These are phyloP conservation scores for Pithecia hirsuta DNA, from an alignment of 2,797 vertebrate species.

Conservation along the genomic window DNA sequence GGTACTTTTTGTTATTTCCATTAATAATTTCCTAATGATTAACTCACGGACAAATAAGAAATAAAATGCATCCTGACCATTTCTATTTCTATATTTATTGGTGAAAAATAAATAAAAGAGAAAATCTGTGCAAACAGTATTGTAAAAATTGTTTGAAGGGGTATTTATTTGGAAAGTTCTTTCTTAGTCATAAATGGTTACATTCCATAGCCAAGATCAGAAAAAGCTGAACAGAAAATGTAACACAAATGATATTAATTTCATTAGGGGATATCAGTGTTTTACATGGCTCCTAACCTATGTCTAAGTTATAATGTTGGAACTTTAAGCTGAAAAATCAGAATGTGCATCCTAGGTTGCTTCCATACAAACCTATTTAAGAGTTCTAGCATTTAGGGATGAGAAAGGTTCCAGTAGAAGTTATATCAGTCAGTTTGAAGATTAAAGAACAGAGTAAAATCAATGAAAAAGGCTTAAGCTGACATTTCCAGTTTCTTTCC, in stretches of 20 bases:
- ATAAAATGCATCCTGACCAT: not conserved
- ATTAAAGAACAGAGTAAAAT: not conserved
- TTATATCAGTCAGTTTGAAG: not conserved
- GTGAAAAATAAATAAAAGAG: not conserved
- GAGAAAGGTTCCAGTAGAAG: not conserved
- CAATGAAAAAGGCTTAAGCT: not conserved
- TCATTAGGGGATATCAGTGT: not conserved
- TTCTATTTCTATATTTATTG: not conserved
- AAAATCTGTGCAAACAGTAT: not conserved
- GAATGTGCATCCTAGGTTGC: not conserved
- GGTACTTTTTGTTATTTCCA: not conserved
- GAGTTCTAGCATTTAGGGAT: not conserved
- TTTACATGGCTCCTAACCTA: not conserved
- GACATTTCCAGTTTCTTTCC: not conserved
- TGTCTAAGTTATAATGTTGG: not conserved
- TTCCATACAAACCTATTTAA: not conserved
- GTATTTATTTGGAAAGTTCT: not conserved
- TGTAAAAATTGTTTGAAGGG: not conserved
- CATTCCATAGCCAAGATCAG: not conserved
- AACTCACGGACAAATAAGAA: not conserved
- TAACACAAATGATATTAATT: not conserved
- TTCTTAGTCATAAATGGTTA: not conserved
- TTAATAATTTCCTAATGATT: not conserved
- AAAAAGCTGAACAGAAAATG: not conserved
- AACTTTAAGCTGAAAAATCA: constrained; percentile 16